These are phyloP conservation scores for Andrena bucephala DNA, from an alignment of 2,888 invertebrate species.

Conservation along the genomic window DNA sequence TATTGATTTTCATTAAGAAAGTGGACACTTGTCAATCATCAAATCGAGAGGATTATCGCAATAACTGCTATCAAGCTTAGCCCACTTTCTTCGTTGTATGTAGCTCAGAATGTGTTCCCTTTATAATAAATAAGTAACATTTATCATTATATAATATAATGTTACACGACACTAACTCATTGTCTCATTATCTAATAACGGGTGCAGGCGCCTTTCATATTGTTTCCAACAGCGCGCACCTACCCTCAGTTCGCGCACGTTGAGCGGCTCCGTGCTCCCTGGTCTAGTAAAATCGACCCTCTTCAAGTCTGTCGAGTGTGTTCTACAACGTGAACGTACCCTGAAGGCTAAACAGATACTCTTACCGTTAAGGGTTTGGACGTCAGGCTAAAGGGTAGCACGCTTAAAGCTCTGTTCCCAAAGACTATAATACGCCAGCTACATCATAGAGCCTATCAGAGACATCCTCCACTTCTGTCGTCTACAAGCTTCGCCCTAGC, in stretches of 20 bases:
- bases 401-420: not conserved
- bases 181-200: too few relatives aligned
- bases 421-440: not conserved
- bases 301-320: not conserved
- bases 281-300: not conserved
- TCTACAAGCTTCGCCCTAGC: not conserved
- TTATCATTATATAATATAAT: too few relatives aligned
- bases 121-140: too few relatives aligned
- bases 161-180: too few relatives aligned
- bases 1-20: too few relatives aligned
- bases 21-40: too few relatives aligned
- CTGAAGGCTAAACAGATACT: constrained; percentile 9
- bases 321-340: not conserved
- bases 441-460: too few relatives aligned
- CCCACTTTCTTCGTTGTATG: too few relatives aligned
- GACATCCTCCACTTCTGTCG: not conserved
- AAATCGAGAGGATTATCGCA: too few relatives aligned
- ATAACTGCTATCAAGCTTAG: too few relatives aligned
- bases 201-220: too few relatives aligned
- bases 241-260: not conserved
- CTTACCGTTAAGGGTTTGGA: not conserved
- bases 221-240: not conserved
- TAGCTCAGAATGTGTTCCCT: too few relatives aligned
- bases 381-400: not conserved
- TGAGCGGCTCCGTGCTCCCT: not conserved